Percentiles rank a stretch among this genome's conserved stretches.
These are phyloP conservation scores for Flexamia atlantica DNA, from an alignment of 2,888 invertebrate genomes.

Conservation along the genomic window DNA sequence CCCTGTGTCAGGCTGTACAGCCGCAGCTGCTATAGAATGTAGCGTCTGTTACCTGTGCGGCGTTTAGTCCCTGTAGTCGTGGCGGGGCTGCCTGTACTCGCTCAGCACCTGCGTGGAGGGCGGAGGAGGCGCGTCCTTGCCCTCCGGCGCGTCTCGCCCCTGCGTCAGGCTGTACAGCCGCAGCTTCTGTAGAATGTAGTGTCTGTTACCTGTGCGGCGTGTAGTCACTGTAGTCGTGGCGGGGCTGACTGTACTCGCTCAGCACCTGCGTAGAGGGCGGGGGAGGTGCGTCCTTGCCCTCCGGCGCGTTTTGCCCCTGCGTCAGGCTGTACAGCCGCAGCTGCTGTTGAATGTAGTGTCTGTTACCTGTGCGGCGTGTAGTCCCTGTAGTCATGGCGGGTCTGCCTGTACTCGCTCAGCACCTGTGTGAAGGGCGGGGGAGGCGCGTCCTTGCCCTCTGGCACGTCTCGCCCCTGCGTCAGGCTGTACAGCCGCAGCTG, in stretches of 20 bases:
- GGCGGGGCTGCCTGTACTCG: conserved; percentile 77
- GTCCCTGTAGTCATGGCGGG: conserved; percentile 77
- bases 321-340: conserved; percentile 84
- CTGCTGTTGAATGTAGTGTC: conserved; percentile 83
- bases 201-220: conserved; percentile 70
- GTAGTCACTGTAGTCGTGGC: conserved; percentile 78
- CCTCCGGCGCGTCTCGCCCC: conserved; percentile 79
- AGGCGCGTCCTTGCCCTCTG: conserved; percentile 84
- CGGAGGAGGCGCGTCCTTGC: conserved; percentile 80
- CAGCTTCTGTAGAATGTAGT: conserved; percentile 85
- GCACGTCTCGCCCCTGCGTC: conserved; percentile 82
- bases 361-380: conserved; percentile 73
- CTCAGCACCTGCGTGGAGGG: conserved; percentile 78
- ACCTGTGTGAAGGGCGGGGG: conserved; percentile 78
- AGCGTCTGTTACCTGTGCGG: conserved; percentile 68
- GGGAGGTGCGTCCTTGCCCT: no score
- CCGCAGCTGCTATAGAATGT: conserved; percentile 85
- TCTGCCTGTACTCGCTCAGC: conserved; percentile 78
- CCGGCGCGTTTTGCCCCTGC: conserved; percentile 80
- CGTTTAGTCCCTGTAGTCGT: conserved; percentile 78
- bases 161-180: conserved; percentile 83
- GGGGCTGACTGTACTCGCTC: conserved; percentile 78
- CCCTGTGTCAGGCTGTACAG: conserved; percentile 82
- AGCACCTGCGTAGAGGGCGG: conserved; percentile 78
- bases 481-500: conserved; percentile 85